A percentile compares a stretch with the other conserved stretches of the same genome.
Evolutionary conservation across 2,113 vertebrate species (phyloP).

Genomic region (Nycticebus coucang): DNA sequence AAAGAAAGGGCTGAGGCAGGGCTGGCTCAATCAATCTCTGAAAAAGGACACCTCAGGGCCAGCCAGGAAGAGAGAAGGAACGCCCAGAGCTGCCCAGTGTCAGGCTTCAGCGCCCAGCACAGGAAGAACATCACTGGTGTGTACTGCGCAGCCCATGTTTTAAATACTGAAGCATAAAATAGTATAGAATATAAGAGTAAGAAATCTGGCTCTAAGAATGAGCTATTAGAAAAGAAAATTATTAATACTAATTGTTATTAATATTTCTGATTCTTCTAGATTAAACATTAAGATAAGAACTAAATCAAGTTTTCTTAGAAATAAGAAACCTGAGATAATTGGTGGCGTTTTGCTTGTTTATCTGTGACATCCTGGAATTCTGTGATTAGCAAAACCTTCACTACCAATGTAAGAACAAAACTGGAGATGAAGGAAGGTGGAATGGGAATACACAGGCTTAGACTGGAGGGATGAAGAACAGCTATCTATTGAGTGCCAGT

Average conservation of each 20-base stretch:
- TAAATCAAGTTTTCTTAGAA: slow-evolving; percentile 19
- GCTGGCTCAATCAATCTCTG: background rate
- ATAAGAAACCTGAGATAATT: background rate
- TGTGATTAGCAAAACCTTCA: background rate
- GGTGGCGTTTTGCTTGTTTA: background rate
- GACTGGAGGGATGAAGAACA: background rate
- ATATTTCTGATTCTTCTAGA: slow-evolving; percentile 4
- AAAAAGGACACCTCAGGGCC: background rate
- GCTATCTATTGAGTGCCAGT: background rate
- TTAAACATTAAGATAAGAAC: background rate
- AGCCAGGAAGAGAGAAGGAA: background rate
- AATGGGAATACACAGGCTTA: background rate
- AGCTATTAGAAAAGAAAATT: slow-evolving; percentile 9
- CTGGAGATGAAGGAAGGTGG: background rate
- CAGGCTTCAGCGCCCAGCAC: background rate
- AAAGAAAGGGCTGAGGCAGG: background rate
- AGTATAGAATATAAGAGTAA: background rate
- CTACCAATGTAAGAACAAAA: background rate
- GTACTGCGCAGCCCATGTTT: background rate
- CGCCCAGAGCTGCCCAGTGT: background rate
- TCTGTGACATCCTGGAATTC: background rate
- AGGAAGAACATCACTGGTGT: background rate
- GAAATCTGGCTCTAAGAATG: background rate
- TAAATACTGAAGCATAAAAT: background rate
- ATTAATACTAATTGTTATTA: background rate